Percentiles rank a stretch among this genome's conserved stretches.
Evolutionary conservation across 2,888 invertebrate species (phyloP).

Genomic region (Ichneumoninae sp.): DNA sequence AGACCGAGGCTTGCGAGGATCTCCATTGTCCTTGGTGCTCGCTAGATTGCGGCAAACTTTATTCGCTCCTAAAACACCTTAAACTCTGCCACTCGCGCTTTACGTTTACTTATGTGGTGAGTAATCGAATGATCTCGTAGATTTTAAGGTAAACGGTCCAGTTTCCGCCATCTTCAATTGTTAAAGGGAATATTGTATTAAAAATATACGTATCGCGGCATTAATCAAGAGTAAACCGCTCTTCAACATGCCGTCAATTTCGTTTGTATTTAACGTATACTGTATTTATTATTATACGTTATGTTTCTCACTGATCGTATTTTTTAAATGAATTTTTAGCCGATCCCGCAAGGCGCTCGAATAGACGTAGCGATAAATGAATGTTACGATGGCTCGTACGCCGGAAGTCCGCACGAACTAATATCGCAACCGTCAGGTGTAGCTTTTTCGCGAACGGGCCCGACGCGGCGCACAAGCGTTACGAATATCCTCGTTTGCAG

Average conservation of each 20-base stretch:
- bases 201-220: no score
- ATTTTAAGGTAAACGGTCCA: conserved; percentile 40
- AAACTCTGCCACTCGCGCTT: conserved; percentile 97
- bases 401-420: conserved; percentile 95
- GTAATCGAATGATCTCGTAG: conserved; percentile 73
- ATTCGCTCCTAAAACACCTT: conserved; percentile 96
- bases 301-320: background rate
- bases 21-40: conserved; percentile 98
- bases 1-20: conserved; percentile 97
- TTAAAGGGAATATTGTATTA: no score
- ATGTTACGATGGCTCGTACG: conserved; percentile 97
- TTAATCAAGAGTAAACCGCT: no score
- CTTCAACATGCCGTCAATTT: no score
- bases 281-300: background rate
- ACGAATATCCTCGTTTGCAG: conserved; percentile 92
- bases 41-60: conserved; percentile 93
- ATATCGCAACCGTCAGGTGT: conserved; percentile 90
- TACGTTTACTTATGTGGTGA: conserved; percentile 95
- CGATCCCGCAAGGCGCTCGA: conserved; percentile 91
- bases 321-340: conserved; percentile 83
- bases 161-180: no score
- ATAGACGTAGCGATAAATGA: conserved; percentile 98
- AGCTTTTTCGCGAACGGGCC: conserved; percentile 89
- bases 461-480: conserved; percentile 90
- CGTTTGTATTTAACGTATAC: no score